These are phyloP conservation scores for Atherinomorus stipes DNA, from an alignment of 2,113 vertebrate genomes.

Conservation along the genomic window DNA sequence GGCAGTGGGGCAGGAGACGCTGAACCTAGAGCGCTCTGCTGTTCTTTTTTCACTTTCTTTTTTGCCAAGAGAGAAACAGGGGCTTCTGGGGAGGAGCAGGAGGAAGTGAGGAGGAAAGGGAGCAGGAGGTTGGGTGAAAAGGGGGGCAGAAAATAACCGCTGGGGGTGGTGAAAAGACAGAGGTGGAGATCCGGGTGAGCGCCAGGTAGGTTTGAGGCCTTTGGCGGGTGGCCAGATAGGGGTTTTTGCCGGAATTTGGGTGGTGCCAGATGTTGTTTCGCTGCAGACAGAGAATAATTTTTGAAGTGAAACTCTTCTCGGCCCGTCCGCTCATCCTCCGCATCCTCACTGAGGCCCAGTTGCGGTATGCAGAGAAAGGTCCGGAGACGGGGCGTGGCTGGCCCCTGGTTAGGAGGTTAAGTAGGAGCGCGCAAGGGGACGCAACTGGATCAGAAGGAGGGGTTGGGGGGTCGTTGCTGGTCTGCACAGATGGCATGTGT, in stretches of 20 bases:
- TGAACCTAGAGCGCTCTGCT: slow-evolving; percentile 51
- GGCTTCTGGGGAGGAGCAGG: slow-evolving; percentile 16
- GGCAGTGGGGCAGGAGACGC: slow-evolving; percentile 65
- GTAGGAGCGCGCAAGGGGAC: slow-evolving; percentile 67
- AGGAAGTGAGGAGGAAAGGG: background rate
- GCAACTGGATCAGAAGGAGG: slow-evolving; percentile 65
- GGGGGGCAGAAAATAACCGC: slow-evolving; percentile 1
- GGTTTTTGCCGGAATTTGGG: slow-evolving; percentile 23
- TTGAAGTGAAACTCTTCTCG: slow-evolving; percentile 13
- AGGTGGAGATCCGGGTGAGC: slow-evolving; percentile 55
- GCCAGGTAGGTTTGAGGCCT: slow-evolving; percentile 63
- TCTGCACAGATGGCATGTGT: slow-evolving; percentile 80
- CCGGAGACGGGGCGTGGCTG: slow-evolving; percentile 56
- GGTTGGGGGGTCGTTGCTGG: slow-evolving; percentile 81
- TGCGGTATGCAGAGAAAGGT: slow-evolving; percentile 20
- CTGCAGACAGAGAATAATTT: slow-evolving; percentile 1
- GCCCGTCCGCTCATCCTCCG: slow-evolving; percentile 13
- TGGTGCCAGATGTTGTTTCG: slow-evolving; percentile 58
- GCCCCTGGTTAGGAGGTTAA: slow-evolving; percentile 80
- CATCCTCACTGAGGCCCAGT: slow-evolving; percentile 26
- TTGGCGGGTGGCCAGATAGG: slow-evolving; percentile 56
- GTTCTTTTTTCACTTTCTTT: slow-evolving; percentile 6
- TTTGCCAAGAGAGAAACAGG: slow-evolving; percentile 60
- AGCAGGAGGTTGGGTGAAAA: slow-evolving; percentile 8
- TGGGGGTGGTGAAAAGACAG: slow-evolving; percentile 19